Percentiles rank a stretch among this genome's conserved stretches.
These are phyloP conservation scores for Scolopax bukidnonensis DNA, from an alignment of 2,797 vertebrate genomes.

Conservation along the genomic window DNA sequence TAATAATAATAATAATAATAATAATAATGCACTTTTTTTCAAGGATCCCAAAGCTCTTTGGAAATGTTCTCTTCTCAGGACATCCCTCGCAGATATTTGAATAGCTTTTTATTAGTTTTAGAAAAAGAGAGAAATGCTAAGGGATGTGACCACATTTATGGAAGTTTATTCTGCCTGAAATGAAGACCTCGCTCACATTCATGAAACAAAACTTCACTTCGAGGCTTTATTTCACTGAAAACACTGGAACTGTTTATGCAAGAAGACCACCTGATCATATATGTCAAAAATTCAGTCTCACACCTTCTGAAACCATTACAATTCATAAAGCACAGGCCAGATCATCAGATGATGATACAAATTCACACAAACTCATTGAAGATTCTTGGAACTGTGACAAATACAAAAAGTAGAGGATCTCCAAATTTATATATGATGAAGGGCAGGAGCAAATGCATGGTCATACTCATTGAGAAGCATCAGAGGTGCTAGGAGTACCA, in stretches of 20 bases:
- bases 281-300: neutral
- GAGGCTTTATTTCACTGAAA: neutral
- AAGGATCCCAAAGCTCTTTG: neutral
- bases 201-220: neutral
- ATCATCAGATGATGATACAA: neutral
- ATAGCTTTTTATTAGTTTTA: neutral
- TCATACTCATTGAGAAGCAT: neutral
- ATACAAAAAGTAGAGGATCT: neutral
- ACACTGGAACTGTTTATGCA: neutral
- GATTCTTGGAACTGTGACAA: neutral
- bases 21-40: neutral
- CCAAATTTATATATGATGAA: neutral
- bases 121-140: neutral
- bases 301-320: neutral
- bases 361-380: neutral
- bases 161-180: neutral
- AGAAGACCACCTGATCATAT: neutral
- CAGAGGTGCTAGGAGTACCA: accelerated
- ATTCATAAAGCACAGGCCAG: neutral
- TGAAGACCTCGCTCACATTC: neutral
- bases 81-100: neutral
- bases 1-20: neutral
- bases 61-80: neutral
- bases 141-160: neutral
- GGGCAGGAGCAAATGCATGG: neutral